Conservation (phyloP, 2,888 invertebrate genomes). For the Aproaerema taeniolella region DNA sequence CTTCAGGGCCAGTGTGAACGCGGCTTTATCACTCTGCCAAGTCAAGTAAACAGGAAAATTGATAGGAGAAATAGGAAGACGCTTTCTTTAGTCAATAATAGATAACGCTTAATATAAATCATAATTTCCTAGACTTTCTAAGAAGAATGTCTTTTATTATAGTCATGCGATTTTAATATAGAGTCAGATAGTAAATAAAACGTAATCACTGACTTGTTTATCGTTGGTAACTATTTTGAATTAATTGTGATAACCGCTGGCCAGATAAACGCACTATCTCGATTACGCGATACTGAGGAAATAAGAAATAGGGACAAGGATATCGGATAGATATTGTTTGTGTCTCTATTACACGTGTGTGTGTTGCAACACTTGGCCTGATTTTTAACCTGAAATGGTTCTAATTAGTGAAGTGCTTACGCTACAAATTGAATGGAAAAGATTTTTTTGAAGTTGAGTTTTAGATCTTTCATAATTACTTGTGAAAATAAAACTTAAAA, state of each 20-base stretch:
- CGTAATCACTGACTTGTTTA: conserved; percentile 41
- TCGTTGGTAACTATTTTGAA: conserved; percentile 48
- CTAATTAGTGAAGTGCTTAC: neutral
- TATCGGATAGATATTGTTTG: conserved; percentile 55
- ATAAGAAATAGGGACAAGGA: conserved; percentile 73
- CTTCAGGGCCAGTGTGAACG: conserved; percentile 40
- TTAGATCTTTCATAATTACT: no score
- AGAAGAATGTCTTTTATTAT: no score
- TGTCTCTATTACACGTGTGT: conserved; percentile 61
- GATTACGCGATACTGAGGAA: conserved; percentile 63
- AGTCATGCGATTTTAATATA: no score
- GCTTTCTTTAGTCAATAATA: no score
- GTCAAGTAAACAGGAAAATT: no score
- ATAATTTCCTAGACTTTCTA: no score
- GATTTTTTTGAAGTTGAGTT: no score
- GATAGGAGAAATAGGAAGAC: no score
- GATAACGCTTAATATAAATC: no score
- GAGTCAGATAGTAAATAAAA: conserved; percentile 45
- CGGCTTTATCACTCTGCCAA: no score
- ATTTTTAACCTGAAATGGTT: conserved; percentile 11
- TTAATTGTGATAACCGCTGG: conserved; percentile 61
- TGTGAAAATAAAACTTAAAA: no score
- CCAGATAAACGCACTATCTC: conserved; percentile 60
- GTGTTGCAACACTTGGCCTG: conserved; percentile 47
- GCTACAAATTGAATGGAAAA: no score